Evolutionary conservation across 2,888 invertebrate genomes (phyloP).

Genomic region (Mesoligia furuncula): DNA sequence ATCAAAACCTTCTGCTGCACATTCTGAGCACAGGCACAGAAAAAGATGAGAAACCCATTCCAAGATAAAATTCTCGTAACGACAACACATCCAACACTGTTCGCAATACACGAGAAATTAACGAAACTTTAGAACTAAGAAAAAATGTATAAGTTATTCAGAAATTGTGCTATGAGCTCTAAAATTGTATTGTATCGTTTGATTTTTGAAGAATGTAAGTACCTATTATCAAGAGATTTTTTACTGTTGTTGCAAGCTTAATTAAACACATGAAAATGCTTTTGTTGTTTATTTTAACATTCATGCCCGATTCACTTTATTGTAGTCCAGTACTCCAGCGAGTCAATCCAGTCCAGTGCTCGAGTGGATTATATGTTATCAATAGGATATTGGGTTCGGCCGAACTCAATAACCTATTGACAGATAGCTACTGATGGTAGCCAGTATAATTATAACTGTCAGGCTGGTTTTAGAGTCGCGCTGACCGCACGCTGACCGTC

Average conservation of each 20-base stretch:
- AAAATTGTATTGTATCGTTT: conserved; percentile 48
- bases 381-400: no score
- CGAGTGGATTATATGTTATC: no score
- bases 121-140: conserved; percentile 51
- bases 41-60: conserved; percentile 76
- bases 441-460: no score
- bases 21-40: conserved; percentile 85
- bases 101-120: conserved; percentile 33
- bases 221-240: conserved; percentile 53
- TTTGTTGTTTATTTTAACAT: background rate
- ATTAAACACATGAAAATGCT: conserved; percentile 57
- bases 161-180: conserved; percentile 53
- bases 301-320: conserved; percentile 6
- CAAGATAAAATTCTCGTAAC: conserved; percentile 49
- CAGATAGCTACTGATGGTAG: no score
- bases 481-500: no score
- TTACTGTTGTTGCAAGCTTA: conserved; percentile 51
- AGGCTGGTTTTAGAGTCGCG: no score
- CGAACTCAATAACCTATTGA: no score
- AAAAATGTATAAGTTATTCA: conserved; percentile 54
- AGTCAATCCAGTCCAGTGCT: conserved; percentile 5
- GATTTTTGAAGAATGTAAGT: conserved; percentile 37
- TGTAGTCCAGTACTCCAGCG: conserved; percentile 7
- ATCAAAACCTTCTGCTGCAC: conserved; percentile 80
- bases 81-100: conserved; percentile 9